A percentile compares a stretch with the other conserved stretches of the same genome.
These are phyloP conservation scores for Apocrypta bakeri DNA, from an alignment of 1,140 invertebrate species.

Conservation along the genomic window DNA sequence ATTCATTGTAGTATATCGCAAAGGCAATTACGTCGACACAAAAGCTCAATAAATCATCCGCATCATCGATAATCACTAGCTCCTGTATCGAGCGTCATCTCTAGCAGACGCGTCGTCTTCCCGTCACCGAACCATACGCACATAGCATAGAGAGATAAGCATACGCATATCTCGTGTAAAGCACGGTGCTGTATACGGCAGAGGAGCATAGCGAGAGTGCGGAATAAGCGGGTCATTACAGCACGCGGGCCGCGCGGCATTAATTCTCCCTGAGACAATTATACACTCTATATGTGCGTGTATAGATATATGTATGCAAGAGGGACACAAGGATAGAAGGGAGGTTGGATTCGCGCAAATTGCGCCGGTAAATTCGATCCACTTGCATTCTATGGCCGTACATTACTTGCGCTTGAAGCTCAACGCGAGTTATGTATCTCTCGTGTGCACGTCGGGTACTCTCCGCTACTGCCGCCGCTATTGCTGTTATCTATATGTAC, in stretches of 20 bases:
- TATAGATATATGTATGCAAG: background rate
- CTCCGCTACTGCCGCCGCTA: background rate
- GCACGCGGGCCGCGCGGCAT: background rate
- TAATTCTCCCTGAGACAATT: slow-evolving; percentile 28
- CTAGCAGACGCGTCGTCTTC: background rate
- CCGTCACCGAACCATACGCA: too few species aligned
- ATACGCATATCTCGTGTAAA: background rate
- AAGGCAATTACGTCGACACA: too few species aligned
- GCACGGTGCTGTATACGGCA: background rate
- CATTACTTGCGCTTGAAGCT: background rate
- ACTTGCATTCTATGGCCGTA: slow-evolving; percentile 3
- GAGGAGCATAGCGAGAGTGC: background rate
- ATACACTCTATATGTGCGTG: background rate
- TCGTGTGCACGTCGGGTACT: background rate
- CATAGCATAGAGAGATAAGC: too few species aligned
- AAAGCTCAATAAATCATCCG: too few species aligned
- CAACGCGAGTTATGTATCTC: background rate
- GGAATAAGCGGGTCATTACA: slow-evolving; percentile 36
- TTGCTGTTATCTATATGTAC: background rate
- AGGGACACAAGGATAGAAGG: background rate
- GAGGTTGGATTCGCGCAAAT: slow-evolving; percentile 7
- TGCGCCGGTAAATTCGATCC: background rate
- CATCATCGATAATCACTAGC: background rate
- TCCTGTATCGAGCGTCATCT: background rate
- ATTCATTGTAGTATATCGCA: too few species aligned